A percentile compares a stretch with the other conserved stretches of the same genome.
phyloP scores from a whole-genome alignment of 2,797 vertebrate genomes.

The Rhinogobio ventralis region DNA sequence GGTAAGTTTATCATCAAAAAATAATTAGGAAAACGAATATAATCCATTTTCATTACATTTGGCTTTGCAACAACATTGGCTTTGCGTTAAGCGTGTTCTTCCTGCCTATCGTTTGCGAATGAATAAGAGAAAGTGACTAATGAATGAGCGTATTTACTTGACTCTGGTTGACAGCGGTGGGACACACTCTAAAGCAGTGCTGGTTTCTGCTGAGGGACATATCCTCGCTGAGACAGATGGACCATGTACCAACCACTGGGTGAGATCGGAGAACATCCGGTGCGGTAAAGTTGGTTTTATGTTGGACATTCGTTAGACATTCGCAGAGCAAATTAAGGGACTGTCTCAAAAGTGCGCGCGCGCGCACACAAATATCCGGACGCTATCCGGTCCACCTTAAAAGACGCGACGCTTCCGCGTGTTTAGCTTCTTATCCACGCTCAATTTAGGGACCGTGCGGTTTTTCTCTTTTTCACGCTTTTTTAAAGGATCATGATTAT shows the following conservation, averaged over 20 bases:
- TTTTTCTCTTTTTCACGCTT: no score
- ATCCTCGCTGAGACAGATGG: conserved; percentile 85
- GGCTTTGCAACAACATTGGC: no score
- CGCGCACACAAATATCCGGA: no score
- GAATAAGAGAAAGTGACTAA: not conserved
- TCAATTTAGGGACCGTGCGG: no score
- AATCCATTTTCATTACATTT: not conserved
- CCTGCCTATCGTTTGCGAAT: not conserved
- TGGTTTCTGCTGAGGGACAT: conserved; percentile 83
- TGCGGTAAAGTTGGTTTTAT: no score
- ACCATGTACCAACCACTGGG: conserved; percentile 93
- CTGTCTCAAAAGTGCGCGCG: no score
- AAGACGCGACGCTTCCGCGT: no score
- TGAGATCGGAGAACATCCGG: conserved; percentile 68
- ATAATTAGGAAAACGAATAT: not conserved
- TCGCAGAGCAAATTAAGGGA: no score
- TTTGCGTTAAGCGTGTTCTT: not conserved
- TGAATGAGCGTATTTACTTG: not conserved
- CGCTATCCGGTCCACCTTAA: no score
- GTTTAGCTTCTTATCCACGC: no score
- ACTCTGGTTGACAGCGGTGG: conserved; percentile 78
- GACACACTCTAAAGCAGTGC: conserved; percentile 84
- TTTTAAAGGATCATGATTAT: no score
- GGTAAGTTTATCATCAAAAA: conserved; percentile 68
- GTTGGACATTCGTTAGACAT: no score